phyloP scores from a whole-genome alignment of 37 sponge, comb jelly and placozoan genomes.

The Dysidea cf. avara region DNA sequence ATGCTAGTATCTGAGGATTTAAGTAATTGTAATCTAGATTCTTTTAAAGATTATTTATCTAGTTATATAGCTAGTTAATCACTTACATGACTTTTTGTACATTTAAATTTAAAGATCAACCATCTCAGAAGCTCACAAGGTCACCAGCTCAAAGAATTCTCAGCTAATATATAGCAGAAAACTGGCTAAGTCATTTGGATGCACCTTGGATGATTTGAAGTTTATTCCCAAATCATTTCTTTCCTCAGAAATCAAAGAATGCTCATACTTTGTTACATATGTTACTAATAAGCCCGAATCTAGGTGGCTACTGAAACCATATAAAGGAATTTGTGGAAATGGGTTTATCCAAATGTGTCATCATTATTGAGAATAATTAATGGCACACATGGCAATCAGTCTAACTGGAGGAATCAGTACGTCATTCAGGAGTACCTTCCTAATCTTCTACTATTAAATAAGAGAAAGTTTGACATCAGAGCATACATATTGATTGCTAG shows the following conservation, averaged over 20 bases:
- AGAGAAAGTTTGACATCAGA: constrained; percentile 82
- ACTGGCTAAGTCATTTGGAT: constrained; percentile 40
- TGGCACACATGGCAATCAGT: constrained; percentile 17
- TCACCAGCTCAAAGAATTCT: constrained; percentile 61
- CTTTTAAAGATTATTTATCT: no score
- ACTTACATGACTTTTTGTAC: no score
- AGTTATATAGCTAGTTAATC: no score
- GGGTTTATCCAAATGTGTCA: constrained; percentile 45
- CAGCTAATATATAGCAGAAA: constrained; percentile 45
- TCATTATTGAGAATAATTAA: constrained; percentile 28
- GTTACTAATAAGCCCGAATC: neutral
- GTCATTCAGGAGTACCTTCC: constrained; percentile 71
- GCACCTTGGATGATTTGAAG: constrained; percentile 34
- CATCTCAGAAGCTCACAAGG: constrained; percentile 47
- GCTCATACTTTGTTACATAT: constrained; percentile 57
- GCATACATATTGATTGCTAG: constrained; percentile 66
- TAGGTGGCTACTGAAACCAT: constrained; percentile 79
- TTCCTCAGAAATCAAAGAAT: constrained; percentile 40
- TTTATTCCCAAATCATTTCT: constrained; percentile 72
- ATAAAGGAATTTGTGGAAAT: constrained; percentile 65
- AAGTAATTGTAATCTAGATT: no score
- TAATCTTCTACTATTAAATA: constrained; percentile 50
- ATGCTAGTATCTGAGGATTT: no score
- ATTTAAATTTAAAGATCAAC: no score
- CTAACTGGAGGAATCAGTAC: constrained; percentile 28